A percentile compares a stretch with the other conserved stretches of the same genome.
phyloP scores from a whole-genome alignment of 2,888 invertebrate genomes.

The Eupelmus urozonus region DNA sequence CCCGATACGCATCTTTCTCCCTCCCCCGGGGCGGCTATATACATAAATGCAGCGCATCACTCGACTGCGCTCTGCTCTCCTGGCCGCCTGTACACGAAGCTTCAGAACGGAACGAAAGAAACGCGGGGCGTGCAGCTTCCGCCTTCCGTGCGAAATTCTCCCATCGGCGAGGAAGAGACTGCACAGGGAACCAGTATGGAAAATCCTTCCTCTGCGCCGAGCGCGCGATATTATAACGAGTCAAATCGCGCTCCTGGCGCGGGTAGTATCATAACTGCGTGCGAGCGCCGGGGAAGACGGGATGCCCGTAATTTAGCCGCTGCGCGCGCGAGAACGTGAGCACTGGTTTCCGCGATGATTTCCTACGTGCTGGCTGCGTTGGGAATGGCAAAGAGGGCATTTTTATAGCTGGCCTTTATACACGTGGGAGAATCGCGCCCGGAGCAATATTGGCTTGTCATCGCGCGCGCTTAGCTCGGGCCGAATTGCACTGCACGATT shows the following conservation, averaged over 20 bases:
- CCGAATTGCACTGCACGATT: too few relatives aligned
- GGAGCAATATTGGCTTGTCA: too few relatives aligned
- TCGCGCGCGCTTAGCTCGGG: too few relatives aligned
- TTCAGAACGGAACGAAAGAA: constrained; percentile 25
- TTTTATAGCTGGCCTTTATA: too few relatives aligned
- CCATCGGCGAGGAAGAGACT: background rate
- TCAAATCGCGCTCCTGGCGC: background rate
- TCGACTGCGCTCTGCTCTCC: background rate
- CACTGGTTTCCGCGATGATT: too few relatives aligned
- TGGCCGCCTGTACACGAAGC: background rate
- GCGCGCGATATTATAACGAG: background rate
- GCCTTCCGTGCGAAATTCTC: constrained; percentile 36
- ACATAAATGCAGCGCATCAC: too few relatives aligned
- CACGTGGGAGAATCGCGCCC: too few relatives aligned
- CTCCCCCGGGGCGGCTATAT: background rate
- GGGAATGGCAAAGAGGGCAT: too few relatives aligned
- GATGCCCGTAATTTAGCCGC: too few relatives aligned
- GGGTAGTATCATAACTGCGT: background rate
- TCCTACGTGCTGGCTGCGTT: too few relatives aligned
- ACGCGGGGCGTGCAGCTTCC: constrained; percentile 23
- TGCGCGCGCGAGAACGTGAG: too few relatives aligned
- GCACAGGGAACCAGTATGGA: background rate
- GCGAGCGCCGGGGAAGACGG: too few relatives aligned
- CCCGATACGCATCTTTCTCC: constrained; percentile 28
- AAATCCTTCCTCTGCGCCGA: constrained; percentile 20